Conservation (phyloP, 1,140 invertebrate genomes). For the Trichoplusia ni region DNA sequence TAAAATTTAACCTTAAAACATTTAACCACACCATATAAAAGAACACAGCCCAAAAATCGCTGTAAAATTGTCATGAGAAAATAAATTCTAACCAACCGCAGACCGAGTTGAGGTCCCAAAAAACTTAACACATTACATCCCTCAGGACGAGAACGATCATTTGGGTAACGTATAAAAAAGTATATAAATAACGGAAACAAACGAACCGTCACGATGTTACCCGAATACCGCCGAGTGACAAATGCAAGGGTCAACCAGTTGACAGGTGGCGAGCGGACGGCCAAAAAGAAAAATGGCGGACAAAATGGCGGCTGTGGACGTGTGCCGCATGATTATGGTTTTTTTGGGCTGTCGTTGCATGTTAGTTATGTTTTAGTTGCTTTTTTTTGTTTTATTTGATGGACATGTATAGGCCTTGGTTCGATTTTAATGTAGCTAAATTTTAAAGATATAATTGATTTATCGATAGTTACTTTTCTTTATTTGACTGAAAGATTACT, state of each 20-base stretch:
- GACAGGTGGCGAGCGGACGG: conserved; percentile 37
- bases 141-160: neutral
- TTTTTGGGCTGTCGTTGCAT: conserved; percentile 1
- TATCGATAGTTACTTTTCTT: no score
- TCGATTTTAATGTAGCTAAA: no score
- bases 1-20: no score
- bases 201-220: conserved; percentile 23
- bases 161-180: conserved; percentile 5
- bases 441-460: no score
- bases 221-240: conserved; percentile 37
- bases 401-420: no score
- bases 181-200: conserved; percentile 25
- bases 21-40: no score
- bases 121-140: conserved; percentile 1
- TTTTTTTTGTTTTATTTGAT: neutral
- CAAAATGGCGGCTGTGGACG: conserved; percentile 39
- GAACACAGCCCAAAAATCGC: neutral
- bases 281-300: conserved; percentile 45
- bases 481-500: no score
- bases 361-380: neutral
- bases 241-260: conserved; percentile 42
- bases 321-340: conserved; percentile 28
- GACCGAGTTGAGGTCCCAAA: neutral
- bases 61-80: neutral
- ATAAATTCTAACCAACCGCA: neutral